Conservation (phyloP, 2,797 vertebrate species). For the Hydrocynus forskahlii region DNA sequence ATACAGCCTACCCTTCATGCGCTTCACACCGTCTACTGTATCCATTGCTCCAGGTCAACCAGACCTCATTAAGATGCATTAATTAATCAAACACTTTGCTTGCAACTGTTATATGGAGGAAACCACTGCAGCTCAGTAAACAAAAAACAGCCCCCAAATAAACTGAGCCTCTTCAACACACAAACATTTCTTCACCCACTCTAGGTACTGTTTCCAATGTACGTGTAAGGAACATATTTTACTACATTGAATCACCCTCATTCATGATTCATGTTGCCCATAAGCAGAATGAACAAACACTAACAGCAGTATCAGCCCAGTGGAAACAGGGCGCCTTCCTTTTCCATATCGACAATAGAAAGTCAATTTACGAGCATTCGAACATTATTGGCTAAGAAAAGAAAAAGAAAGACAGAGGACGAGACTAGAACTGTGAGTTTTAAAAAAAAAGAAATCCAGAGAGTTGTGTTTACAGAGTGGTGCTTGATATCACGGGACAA, state of each 20-base stretch:
- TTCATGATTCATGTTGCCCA: slow-evolving; percentile 71
- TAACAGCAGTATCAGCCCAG: slow-evolving; percentile 55
- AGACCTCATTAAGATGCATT: background rate
- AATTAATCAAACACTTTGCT: background rate
- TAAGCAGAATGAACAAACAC: slow-evolving; percentile 58
- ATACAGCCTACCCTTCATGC: background rate
- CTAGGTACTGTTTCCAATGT: slow-evolving; percentile 68
- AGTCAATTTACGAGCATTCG: slow-evolving; percentile 67
- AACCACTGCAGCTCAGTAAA: background rate
- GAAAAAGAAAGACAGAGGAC: slow-evolving; percentile 54
- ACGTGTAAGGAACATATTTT: slow-evolving; percentile 60
- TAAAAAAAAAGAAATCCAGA: slow-evolving; percentile 27
- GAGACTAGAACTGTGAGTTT: slow-evolving; percentile 56
- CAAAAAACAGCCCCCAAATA: background rate
- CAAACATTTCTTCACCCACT: slow-evolving; percentile 41
- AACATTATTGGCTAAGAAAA: slow-evolving; percentile 39
- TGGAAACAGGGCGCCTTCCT: slow-evolving; percentile 70
- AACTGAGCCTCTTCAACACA: slow-evolving; percentile 29
- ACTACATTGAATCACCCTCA: slow-evolving; percentile 59
- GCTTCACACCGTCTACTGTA: background rate
- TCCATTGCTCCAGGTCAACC: background rate
- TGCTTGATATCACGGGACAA: slow-evolving; percentile 53
- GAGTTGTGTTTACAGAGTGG: slow-evolving; percentile 55
- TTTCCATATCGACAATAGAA: slow-evolving; percentile 70
- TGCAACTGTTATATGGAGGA: background rate